Evolutionary conservation across 2,113 vertebrate genomes (phyloP).

Genomic region (Siphamia tubifer): DNA sequence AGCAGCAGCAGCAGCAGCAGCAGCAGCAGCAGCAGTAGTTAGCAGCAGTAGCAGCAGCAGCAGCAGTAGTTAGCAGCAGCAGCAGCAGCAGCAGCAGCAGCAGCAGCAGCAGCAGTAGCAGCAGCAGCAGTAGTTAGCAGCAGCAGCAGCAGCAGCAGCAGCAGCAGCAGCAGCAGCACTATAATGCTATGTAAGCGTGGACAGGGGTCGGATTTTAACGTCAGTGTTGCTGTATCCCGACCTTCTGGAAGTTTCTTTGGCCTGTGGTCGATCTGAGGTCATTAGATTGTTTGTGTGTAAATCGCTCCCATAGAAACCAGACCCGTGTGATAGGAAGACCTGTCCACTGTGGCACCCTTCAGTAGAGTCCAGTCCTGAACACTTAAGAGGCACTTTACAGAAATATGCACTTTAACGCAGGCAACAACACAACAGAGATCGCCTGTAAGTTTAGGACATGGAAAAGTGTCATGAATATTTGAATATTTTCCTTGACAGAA

Average conservation of each 20-base stretch:
- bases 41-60: too few species aligned
- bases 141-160: too few species aligned
- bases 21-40: too few species aligned
- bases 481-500: too few species aligned
- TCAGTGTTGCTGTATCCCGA: slow-evolving; percentile 12
- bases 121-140: too few species aligned
- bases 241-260: background rate
- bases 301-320: slow-evolving; percentile 43
- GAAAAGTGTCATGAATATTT: too few species aligned
- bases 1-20: too few species aligned
- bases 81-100: too few species aligned
- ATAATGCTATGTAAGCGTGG: too few species aligned
- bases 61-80: too few species aligned
- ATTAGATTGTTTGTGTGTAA: slow-evolving; percentile 47
- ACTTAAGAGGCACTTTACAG: slow-evolving; percentile 44
- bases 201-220: background rate
- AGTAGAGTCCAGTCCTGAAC: slow-evolving; percentile 11
- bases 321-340: slow-evolving; percentile 19
- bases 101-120: too few species aligned
- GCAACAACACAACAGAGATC: slow-evolving; percentile 3
- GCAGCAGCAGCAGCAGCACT: too few species aligned
- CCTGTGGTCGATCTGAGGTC: slow-evolving; percentile 14
- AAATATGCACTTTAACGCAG: slow-evolving; percentile 25
- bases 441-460: slow-evolving; percentile 21
- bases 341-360: slow-evolving; percentile 1